Evolutionary conservation across 2,888 invertebrate species (phyloP).

Genomic region (Pilophorus perplexus): DNA sequence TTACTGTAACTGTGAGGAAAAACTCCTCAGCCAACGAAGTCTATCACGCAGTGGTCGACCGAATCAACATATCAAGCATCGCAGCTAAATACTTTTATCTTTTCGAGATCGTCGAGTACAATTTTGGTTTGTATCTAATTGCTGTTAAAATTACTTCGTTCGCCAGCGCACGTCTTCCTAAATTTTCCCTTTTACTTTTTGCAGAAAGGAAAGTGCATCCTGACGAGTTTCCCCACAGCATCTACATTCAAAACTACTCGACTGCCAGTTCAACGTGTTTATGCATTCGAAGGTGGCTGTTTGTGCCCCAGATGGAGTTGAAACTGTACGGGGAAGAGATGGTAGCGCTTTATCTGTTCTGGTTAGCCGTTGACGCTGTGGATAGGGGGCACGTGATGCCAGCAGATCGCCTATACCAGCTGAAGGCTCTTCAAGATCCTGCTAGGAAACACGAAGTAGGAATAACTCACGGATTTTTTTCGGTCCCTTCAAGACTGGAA

Average conservation of each 20-base stretch:
- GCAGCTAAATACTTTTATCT: constrained; percentile 89
- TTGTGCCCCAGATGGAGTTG: constrained; percentile 68
- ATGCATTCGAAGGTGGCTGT: constrained; percentile 83
- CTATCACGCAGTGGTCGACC: constrained; percentile 80
- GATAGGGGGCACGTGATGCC: constrained; percentile 89
- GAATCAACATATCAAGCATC: constrained; percentile 75
- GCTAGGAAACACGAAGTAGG: constrained; percentile 73
- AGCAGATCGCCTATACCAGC: constrained; percentile 87
- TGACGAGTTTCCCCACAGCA: constrained; percentile 92
- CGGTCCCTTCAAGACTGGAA: not conserved
- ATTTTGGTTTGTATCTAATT: constrained; percentile 71
- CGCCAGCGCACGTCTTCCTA: not conserved
- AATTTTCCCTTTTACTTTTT: constrained; percentile 11
- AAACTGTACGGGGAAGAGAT: constrained; percentile 66
- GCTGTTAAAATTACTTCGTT: not conserved
- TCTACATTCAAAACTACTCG: constrained; percentile 98
- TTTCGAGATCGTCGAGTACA: constrained; percentile 95
- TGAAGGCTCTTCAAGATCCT: constrained; percentile 91
- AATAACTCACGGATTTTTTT: not conserved
- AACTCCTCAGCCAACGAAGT: constrained; percentile 89
- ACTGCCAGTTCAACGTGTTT: constrained; percentile 95
- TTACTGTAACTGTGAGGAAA: constrained; percentile 82
- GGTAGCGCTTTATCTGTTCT: constrained; percentile 81
- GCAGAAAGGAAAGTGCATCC: constrained; percentile 89
- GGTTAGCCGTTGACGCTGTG: constrained; percentile 94